phyloP scores from a whole-genome alignment of 2,888 invertebrate species.

The Corythucha ciliata region DNA sequence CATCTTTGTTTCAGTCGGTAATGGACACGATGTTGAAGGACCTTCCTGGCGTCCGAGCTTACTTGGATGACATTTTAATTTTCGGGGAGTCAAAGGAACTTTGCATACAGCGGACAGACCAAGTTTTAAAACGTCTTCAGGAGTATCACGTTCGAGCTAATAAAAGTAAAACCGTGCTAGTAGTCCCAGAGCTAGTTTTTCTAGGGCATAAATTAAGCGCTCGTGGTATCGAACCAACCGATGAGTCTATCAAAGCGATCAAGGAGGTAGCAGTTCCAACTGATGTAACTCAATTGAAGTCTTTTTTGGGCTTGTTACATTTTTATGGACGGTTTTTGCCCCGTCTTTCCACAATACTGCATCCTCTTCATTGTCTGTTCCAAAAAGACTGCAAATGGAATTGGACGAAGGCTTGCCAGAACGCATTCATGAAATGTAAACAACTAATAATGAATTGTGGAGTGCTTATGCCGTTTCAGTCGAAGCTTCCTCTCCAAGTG shows the following conservation, averaged over 20 bases:
- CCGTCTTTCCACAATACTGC: slow-evolving; percentile 8
- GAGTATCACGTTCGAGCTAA: slow-evolving; percentile 16
- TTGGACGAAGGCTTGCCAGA: slow-evolving; percentile 14
- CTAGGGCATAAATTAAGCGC: slow-evolving; percentile 19
- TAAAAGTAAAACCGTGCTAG: slow-evolving; percentile 19
- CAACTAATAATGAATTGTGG: slow-evolving; percentile 1
- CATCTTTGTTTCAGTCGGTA: too few species aligned
- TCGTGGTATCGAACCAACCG: slow-evolving; percentile 19
- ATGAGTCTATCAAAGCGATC: slow-evolving; percentile 30
- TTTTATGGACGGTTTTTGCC: slow-evolving; percentile 39
- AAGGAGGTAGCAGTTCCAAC: slow-evolving; percentile 30
- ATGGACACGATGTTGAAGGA: too few species aligned
- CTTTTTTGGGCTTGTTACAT: slow-evolving; percentile 37
- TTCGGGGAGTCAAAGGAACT: slow-evolving; percentile 1
- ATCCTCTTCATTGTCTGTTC: slow-evolving; percentile 16
- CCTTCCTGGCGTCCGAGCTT: slow-evolving; percentile 8
- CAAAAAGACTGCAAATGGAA: slow-evolving; percentile 8
- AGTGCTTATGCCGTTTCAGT: slow-evolving; percentile 19
- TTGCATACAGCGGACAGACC: slow-evolving; percentile 7
- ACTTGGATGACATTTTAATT: slow-evolving; percentile 23
- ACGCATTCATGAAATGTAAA: slow-evolving; percentile 17
- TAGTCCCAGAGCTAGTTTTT: slow-evolving; percentile 13
- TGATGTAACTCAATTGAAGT: slow-evolving; percentile 30
- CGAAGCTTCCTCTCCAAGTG: slow-evolving; percentile 4
- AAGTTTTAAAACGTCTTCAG: slow-evolving; percentile 10